Evolutionary conservation across 2,113 vertebrate genomes (phyloP).

Genomic region (Marmota flaviventris): DNA sequence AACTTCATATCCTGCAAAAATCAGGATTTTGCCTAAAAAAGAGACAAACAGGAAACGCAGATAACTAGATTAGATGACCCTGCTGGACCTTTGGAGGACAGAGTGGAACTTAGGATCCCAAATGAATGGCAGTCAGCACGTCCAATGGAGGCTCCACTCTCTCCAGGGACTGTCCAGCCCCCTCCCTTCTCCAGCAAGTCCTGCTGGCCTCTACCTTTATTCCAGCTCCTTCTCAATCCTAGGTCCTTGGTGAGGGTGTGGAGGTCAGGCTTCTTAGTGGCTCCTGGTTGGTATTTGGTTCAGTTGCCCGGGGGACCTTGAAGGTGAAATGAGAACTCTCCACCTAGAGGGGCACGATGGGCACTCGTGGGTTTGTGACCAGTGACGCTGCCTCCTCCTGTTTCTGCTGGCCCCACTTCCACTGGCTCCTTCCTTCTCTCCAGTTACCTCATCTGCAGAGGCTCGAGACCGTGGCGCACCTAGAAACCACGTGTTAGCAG

Average conservation of each 20-base stretch:
- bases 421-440: not conserved
- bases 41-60: not conserved
- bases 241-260: fast-evolving
- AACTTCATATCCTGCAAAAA: not conserved
- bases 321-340: not conserved
- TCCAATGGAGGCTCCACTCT: fast-evolving
- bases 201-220: not conserved
- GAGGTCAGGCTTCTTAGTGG: not conserved
- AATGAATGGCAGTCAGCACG: too few species aligned
- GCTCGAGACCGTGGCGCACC: fast-evolving
- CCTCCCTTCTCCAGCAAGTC: fast-evolving
- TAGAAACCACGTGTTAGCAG: too few species aligned
- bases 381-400: not conserved
- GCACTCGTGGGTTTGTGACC: too few species aligned
- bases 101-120: too few species aligned
- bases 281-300: not conserved
- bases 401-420: not conserved
- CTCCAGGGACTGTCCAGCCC: too few species aligned
- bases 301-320: not conserved
- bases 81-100: not conserved
- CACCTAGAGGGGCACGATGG: too few species aligned
- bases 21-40: not conserved
- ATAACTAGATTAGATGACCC: too few species aligned
- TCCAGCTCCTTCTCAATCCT: not conserved
- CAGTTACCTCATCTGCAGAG: not conserved